Base-by-base conservation (phyloP, 2,888 invertebrate species). In the Steinernema scapterisci region DNA sequence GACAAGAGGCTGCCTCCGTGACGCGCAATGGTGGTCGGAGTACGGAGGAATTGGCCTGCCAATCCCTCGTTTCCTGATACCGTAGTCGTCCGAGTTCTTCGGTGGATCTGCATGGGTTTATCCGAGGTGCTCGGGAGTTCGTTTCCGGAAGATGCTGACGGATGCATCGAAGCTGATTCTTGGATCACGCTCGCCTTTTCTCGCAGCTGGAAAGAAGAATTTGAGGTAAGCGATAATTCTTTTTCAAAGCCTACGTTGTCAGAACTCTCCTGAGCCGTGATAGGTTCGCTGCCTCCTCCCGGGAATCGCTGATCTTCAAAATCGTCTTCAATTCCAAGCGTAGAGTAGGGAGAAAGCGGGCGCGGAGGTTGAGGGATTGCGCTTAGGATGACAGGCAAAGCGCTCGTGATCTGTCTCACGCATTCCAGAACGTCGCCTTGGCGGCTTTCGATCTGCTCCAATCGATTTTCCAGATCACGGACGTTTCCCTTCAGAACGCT, bases 401-500 rank as follows among this genome's bases (percentile, higher is more conserved):
- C 75, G 27, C 56, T 70, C n/a, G 75, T 82, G 72, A 84, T 78
- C 25, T 82, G 81, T 7, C 81, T 70, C 70, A 84, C 70, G 56
- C 80, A 76, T 11, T 77, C 78, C 70, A 84, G 73, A 27, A 82
- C 78, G 21, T 84, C 82, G 72, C 76, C 79, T 79, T 83, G 86
- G 6, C 72, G 77, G 31, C 77, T 79, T 72, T 86, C 86, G 11
- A 86, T 80, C 1, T 75, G 63, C 38, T 80, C 83, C 27, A 86
- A 73, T 16, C 85, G 75, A 16, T 73, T 71, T 46, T 86, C 85
- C 38, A 86, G 56, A 6, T 80, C 82, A 16, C 76, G 76, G 11
- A 87, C 76, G 6, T 77, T 78, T 52, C 81, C 82, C 63, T 85
- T 77, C 2, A 79, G 70, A 56, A 75, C 54, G 23, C 77, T 76